Evolutionary conservation across 2,888 invertebrate genomes (phyloP).

Genomic region (Drosophila helvetica): DNA sequence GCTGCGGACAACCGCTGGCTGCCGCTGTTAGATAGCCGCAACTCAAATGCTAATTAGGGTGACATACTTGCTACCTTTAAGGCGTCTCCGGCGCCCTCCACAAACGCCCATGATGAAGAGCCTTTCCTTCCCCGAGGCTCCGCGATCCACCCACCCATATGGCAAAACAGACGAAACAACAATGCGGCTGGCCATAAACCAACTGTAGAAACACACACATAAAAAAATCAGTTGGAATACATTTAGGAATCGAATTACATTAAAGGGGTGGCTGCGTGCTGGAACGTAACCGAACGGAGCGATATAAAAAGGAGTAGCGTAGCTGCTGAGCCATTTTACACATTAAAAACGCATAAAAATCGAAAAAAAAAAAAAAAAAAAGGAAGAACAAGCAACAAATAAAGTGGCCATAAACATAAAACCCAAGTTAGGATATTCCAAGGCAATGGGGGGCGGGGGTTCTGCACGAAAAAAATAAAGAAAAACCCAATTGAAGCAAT

Average conservation of each 20-base stretch:
- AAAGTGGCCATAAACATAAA: slow-evolving; percentile 67
- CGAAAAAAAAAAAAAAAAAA: slow-evolving; percentile 30
- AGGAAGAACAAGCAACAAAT: slow-evolving; percentile 46
- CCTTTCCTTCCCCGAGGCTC: slow-evolving; percentile 13
- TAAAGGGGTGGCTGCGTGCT: slow-evolving; percentile 24
- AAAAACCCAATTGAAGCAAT: slow-evolving; percentile 64
- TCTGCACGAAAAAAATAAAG: slow-evolving; percentile 20
- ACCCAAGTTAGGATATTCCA: slow-evolving; percentile 34
- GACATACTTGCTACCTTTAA: slow-evolving; percentile 18
- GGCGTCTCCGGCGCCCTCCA: slow-evolving; percentile 19
- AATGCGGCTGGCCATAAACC: slow-evolving; percentile 52
- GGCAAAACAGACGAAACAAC: slow-evolving; percentile 30
- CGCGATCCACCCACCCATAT: slow-evolving; percentile 2
- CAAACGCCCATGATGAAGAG: slow-evolving; percentile 30
- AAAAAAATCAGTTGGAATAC: slow-evolving; percentile 66
- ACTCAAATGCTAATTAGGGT: slow-evolving; percentile 67
- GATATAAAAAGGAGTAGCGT: slow-evolving; percentile 64
- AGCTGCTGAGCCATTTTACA: slow-evolving; percentile 54
- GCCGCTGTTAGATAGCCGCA: slow-evolving; percentile 32
- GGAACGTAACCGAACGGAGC: slow-evolving; percentile 27
- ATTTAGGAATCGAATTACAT: slow-evolving; percentile 69
- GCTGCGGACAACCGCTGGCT: slow-evolving; percentile 44
- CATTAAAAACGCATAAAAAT: slow-evolving; percentile 78
- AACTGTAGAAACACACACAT: slow-evolving; percentile 58
- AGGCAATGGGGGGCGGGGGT: slow-evolving; percentile 18